Evolutionary conservation across 2,888 invertebrate species (phyloP), one percentile per base, ranked within the genome.

Genomic region (Leptopilina syphax): DNA sequence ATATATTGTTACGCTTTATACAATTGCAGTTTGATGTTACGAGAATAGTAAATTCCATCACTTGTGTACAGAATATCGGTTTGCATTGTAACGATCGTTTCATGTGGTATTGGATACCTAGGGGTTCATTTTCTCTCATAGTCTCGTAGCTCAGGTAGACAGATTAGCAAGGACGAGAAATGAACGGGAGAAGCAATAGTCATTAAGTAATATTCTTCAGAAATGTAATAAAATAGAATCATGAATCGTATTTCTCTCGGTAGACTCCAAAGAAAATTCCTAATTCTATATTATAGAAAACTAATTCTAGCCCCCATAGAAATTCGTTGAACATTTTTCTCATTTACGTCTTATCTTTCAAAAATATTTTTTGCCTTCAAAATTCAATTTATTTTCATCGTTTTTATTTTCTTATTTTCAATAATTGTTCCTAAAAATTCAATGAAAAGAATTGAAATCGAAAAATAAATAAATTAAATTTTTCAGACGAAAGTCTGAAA

Each of bases 61-160:
- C 44, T 44, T 44, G 44, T 44, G 44, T 44, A 41, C 0, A 60
- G n/a, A 60, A 8, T 60, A 60, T 60, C 18, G n/a, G 60, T 60
- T 50, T 18, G 60, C 18, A 60, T 13, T n/a, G 60, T 13, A 60
- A 60, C 60, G n/a, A 60, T n/a, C 13, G 57, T 57, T 57, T 18
- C 60, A 60, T 60, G 60, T 60, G 60, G 50, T 12, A 50, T 50
- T 50, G 50, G 50, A 50, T 12, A 50, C 50, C 50, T 9, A 63
- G 63, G 63, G 63, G 4, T 18, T 24, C 8, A 63, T 63, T 63
- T 63, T 63, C 63, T 63, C 18, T n/a, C 18, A n/a, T 60, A n/a
- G n/a, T 60, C n/a, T 60, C 60, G 60, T 24, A 24, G 63, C 24
- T 63, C 63, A 63, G 63, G 63, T 63, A 63, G 63, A 63, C 4